Evolutionary conservation across 2,797 vertebrate genomes (phyloP).

Genomic region (Dipus sagitta): DNA sequence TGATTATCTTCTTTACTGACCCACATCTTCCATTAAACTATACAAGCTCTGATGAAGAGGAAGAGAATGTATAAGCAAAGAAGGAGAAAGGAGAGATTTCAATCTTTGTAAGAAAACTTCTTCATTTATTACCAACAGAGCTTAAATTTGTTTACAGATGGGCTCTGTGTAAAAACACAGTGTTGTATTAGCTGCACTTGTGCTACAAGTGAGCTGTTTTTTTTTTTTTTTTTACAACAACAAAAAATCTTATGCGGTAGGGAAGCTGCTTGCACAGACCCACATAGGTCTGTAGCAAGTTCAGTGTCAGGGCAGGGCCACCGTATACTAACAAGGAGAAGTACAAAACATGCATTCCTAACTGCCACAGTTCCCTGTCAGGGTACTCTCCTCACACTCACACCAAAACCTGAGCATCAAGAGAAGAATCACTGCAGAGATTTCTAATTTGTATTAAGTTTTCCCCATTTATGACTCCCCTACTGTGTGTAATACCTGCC

Average conservation of each 20-base stretch:
- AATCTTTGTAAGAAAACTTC: not conserved
- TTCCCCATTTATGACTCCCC: not conserved
- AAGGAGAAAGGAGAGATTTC: not conserved
- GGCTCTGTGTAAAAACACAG: conserved; percentile 42
- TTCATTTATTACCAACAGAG: not conserved
- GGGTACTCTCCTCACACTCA: not conserved
- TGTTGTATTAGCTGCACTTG: conserved; percentile 18
- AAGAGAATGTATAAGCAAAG: not conserved
- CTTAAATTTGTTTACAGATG: not conserved
- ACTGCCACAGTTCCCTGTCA: not conserved
- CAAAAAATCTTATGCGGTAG: conserved; percentile 34
- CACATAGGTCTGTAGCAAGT: not conserved
- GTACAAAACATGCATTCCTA: not conserved
- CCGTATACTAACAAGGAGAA: not conserved
- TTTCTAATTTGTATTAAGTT: not conserved
- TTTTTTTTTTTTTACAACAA: no score
- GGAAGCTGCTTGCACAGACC: conserved; percentile 9
- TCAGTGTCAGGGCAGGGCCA: not conserved
- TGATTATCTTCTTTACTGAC: not conserved
- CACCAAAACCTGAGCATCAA: not conserved
- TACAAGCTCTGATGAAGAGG: not conserved
- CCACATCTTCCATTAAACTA: not conserved
- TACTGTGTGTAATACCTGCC: not conserved
- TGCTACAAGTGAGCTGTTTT: not conserved
- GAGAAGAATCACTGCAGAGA: not conserved